Base-by-base conservation (phyloP, 2,113 vertebrate species). In the Hippocampus mohnikei region DNA sequence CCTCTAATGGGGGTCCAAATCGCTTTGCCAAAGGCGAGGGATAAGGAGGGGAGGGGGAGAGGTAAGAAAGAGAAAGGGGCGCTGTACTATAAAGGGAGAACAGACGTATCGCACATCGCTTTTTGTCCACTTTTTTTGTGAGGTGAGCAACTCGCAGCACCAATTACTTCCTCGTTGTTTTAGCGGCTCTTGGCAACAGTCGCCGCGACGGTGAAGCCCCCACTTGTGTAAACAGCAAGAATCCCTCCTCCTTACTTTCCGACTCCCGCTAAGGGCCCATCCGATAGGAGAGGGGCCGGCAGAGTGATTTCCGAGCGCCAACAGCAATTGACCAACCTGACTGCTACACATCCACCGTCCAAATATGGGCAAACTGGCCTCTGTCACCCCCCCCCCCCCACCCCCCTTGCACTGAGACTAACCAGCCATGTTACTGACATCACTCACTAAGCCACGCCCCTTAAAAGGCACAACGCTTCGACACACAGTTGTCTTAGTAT, bases 61-160 rank as follows among this genome's bases (percentile, higher is more conserved):
- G 50, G 21, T 21, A 40, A 21, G 27, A 33, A 74, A 33, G 62
- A 56, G 74, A 42, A 46, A 44, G 55, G 67, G 66, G 72, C 50
- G 69, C 68, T 64, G 46, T 70, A 59, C 13, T 53, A 53, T 2
- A 80, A 70, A 78, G 75, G 58, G 37, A 68, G 74, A 72, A 82
- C 52, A 55, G 73, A 84, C 56, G 80, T 75, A 88, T 87, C 80
- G 25, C 25, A 85, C 86, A 88, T 88, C 85, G 87, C 87, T 89
- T 89, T 90, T 87, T 85, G 84, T 91, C 85, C 84, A 85, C 85
- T 88, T 86, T 83, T 37, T 6, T 7, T 78, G 64, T 84, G 88
- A 90, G 90, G 89, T 88, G 91, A 91, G 87, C 77, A 65, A 77
- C 87, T 90, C 85, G 89, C 90, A 90, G 89, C 89, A 85, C 87